phyloP scores from a whole-genome alignment of 2,888 invertebrate species.

The Trimorus sp. region DNA sequence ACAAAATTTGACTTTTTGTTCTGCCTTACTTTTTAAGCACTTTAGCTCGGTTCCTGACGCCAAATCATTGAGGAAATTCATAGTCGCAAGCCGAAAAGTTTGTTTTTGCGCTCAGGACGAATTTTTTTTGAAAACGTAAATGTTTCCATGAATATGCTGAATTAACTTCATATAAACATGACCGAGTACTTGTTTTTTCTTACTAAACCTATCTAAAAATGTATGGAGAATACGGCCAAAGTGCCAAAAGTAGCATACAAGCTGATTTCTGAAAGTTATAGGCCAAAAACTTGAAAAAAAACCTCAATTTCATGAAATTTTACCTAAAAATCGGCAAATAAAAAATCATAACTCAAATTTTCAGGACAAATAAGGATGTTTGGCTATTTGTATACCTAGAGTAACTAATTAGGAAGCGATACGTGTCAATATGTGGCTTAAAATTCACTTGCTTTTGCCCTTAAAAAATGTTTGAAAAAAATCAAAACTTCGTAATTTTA shows the following conservation, averaged over 20 bases:
- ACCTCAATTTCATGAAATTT: not conserved
- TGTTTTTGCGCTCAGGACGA: not conserved
- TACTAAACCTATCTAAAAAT: not conserved
- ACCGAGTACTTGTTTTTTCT: not conserved
- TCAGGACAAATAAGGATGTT: not conserved
- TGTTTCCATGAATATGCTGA: not conserved
- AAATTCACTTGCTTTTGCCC: too few relatives aligned
- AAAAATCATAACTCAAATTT: not conserved
- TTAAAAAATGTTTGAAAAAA: too few relatives aligned
- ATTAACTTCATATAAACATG: not conserved
- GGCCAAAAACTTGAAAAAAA: not conserved
- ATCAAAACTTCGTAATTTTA: too few relatives aligned
- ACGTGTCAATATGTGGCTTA: too few relatives aligned
- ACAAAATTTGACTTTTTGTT: too few relatives aligned
- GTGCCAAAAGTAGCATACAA: slow-evolving; percentile 2
- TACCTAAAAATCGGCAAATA: not conserved
- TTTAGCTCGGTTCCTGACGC: not conserved
- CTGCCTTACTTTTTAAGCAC: not conserved
- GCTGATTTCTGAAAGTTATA: not conserved
- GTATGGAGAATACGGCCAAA: not conserved
- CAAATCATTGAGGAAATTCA: not conserved
- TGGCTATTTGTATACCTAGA: not conserved
- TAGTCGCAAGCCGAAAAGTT: not conserved
- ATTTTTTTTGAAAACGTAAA: not conserved
- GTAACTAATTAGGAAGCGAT: not conserved